A percentile compares a stretch with the other conserved stretches of the same genome.
These are phyloP conservation scores for Aphelenchoides avenae DNA, from an alignment of 1,140 invertebrate genomes.

Conservation along the genomic window DNA sequence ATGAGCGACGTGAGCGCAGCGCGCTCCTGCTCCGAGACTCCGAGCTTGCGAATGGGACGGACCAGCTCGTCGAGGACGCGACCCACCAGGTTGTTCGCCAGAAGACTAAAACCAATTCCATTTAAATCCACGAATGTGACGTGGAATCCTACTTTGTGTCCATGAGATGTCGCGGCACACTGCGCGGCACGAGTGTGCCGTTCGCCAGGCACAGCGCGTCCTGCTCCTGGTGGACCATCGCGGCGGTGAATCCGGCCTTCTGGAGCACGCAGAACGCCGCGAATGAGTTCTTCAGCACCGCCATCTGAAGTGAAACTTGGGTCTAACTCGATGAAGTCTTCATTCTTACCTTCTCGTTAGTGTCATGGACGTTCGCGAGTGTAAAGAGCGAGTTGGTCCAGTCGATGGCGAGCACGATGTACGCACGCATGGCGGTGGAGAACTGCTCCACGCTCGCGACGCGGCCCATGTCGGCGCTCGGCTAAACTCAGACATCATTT, in stretches of 20 bases:
- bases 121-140: too few species aligned
- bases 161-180: conserved; percentile 30
- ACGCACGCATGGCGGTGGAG: conserved; percentile 46
- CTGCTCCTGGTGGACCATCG: too few species aligned
- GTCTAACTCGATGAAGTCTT: neutral
- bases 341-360: conserved; percentile 43
- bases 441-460: too few species aligned
- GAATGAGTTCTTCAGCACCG: conserved; percentile 48
- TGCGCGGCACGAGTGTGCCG: conserved; percentile 33
- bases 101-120: too few species aligned
- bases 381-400: conserved; percentile 56
- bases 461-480: too few species aligned
- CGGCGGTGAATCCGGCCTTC: conserved; percentile 48
- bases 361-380: conserved; percentile 29
- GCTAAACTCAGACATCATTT: too few species aligned
- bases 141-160: conserved; percentile 41
- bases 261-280: conserved; percentile 50
- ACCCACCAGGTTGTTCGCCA: conserved; percentile 46
- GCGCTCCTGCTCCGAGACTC: conserved; percentile 31
- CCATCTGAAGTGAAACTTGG: conserved; percentile 20
- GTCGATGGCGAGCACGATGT: conserved; percentile 46
- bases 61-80: conserved; percentile 43
- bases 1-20: conserved; percentile 43
- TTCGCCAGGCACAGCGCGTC: conserved; percentile 37
- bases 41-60: conserved; percentile 30